Percentiles rank a stretch among this genome's conserved stretches.
phyloP scores from a whole-genome alignment of 2,797 vertebrate genomes.

The Macropodus opercularis region DNA sequence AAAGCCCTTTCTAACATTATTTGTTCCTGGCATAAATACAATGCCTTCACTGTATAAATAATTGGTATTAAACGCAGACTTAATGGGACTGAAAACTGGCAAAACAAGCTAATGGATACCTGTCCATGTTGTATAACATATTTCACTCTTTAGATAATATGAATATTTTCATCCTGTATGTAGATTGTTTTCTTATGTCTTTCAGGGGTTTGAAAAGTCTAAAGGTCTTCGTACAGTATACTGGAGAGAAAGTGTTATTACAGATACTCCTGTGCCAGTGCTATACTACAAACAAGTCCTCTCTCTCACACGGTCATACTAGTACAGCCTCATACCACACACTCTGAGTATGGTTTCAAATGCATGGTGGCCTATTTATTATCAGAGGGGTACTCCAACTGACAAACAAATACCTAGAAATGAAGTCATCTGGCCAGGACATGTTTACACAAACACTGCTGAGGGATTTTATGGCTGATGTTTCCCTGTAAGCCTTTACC shows the following conservation, averaged over 20 bases:
- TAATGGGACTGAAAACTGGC: slow-evolving; percentile 14
- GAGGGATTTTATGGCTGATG: slow-evolving; percentile 79
- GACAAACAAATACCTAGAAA: slow-evolving; percentile 83
- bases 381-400: slow-evolving; percentile 79
- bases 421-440: slow-evolving; percentile 76
- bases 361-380: slow-evolving; percentile 82
- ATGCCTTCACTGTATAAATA: slow-evolving; percentile 47
- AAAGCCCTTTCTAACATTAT: slow-evolving; percentile 23
- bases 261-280: slow-evolving; percentile 54
- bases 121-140: slow-evolving; percentile 1
- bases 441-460: slow-evolving; percentile 81
- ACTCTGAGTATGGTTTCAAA: slow-evolving; percentile 70
- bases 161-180: neutral
- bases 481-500: slow-evolving; percentile 68
- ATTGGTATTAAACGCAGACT: slow-evolving; percentile 50
- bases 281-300: slow-evolving; percentile 51
- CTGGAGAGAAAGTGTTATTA: slow-evolving; percentile 33
- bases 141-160: neutral
- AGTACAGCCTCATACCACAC: slow-evolving; percentile 55
- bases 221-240: slow-evolving; percentile 9
- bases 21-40: slow-evolving; percentile 55
- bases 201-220: slow-evolving; percentile 4
- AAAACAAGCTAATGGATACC: slow-evolving; percentile 17
- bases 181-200: neutral
- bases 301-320: slow-evolving; percentile 13